Evolutionary conservation across 2,797 vertebrate genomes (phyloP), one percentile per base, ranked within the genome.

Genomic region (Holocentrus rufus): DNA sequence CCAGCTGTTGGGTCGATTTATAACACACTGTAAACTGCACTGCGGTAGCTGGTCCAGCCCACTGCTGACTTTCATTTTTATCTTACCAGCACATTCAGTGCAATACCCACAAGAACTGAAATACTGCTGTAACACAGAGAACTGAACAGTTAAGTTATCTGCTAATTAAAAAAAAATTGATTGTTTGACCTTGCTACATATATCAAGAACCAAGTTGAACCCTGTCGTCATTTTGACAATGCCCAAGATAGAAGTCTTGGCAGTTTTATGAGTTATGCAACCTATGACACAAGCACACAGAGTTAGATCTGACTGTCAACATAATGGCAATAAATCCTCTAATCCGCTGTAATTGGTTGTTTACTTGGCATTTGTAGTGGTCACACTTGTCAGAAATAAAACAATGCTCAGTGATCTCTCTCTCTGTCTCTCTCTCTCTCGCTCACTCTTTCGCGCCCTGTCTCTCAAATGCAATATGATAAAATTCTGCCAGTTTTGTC

Each of bases 191-290:
- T 62, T 65, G 17, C 7, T 55, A 20, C 7, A 50, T 31, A 11
- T 36, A 11, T 61, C 36, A 5, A 31, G 20, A n/a, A 14, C 30
- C 5, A 52, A 61, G 58, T 44, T 20, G 14, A 54, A 23, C 22
- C 17, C 59, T 9, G 2, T 6, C 23, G 13, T 58, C 54, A 59
- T 52, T 60, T 53, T 25, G 8, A 49, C 31, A 54, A 69, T 55
- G 22, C 39, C 55, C 36, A 25, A 23, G 31, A 22, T 31, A 50
- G 36, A 11, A 34, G 30, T 39, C 22, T 10, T 17, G 50, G 53
- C 17, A 56, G 69, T 62, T 69, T 69, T 57, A 69, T 63, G 25
- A 72, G 31, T 11, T 14, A 63, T 59, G 34, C n/a, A 50, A 66
- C 27, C 22, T 72, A 30, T 67, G 22, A 62, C 53, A 60, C 46